Evolutionary conservation across 2,888 invertebrate species (phyloP).

Genomic region (Plutella xylostella): DNA sequence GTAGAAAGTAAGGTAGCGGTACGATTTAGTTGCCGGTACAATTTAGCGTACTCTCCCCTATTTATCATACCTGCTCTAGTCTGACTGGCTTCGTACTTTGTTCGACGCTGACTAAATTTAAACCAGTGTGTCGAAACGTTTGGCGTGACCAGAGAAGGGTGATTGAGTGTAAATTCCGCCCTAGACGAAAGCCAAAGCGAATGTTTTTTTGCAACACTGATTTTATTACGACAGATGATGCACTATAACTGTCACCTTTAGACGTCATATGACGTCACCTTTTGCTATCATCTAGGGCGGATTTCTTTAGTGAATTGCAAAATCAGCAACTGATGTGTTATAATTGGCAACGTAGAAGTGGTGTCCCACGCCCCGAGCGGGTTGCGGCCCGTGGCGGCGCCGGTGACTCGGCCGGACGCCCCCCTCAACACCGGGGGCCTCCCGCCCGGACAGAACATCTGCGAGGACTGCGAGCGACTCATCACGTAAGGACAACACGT

Average conservation of each 20-base stretch:
- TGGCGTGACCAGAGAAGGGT: too few species aligned
- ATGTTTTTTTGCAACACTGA: too few species aligned
- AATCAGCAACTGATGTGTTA: slow-evolving; percentile 27
- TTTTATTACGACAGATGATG: too few species aligned
- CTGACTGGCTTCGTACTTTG: too few species aligned
- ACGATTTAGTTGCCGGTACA: too few species aligned
- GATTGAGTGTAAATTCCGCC: too few species aligned
- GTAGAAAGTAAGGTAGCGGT: too few species aligned
- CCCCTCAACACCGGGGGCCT: slow-evolving; percentile 77
- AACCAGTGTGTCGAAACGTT: too few species aligned
- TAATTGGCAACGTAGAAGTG: slow-evolving; percentile 27
- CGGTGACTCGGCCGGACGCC: slow-evolving; percentile 73
- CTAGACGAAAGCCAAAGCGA: too few species aligned
- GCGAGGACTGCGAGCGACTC: slow-evolving; percentile 96
- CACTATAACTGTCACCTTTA: not conserved
- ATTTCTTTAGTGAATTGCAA: not conserved
- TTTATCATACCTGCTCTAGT: too few species aligned
- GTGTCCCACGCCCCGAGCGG: slow-evolving; percentile 62
- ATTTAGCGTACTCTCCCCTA: too few species aligned
- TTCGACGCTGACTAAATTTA: too few species aligned
- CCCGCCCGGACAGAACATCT: slow-evolving; percentile 91
- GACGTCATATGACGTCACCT: not conserved
- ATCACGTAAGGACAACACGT: slow-evolving; percentile 93
- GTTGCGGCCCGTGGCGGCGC: slow-evolving; percentile 81
- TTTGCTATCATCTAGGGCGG: not conserved